A percentile compares a stretch with the other conserved stretches of the same genome.
Conservation (phyloP, 2,888 invertebrate genomes). For the Pycnomerus fuliginosus region DNA sequence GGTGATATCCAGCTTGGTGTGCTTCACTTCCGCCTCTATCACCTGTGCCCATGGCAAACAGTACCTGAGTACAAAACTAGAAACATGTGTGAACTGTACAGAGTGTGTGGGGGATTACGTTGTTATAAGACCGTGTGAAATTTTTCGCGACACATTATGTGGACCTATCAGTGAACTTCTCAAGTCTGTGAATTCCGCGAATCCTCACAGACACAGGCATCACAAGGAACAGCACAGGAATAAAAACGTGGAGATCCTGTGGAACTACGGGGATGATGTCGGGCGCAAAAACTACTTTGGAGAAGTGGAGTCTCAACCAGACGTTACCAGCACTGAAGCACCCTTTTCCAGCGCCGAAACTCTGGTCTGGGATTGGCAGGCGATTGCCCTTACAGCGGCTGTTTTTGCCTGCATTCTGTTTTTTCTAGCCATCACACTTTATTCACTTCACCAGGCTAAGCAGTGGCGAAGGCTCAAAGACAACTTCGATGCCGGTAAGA, state of each 20-base stretch:
- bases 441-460: slow-evolving; percentile 74
- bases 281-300: slow-evolving; percentile 16
- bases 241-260: slow-evolving; percentile 27
- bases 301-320: slow-evolving; percentile 34
- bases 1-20: slow-evolving; percentile 32
- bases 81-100: slow-evolving; percentile 70
- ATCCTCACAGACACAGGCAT: slow-evolving; percentile 26
- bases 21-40: slow-evolving; percentile 37
- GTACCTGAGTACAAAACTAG: slow-evolving; percentile 69
- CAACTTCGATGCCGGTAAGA: slow-evolving; percentile 74
- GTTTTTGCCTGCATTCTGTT: slow-evolving; percentile 76
- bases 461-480: slow-evolving; percentile 79
- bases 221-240: slow-evolving; percentile 37
- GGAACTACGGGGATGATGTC: slow-evolving; percentile 31
- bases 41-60: slow-evolving; percentile 57
- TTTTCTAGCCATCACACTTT: slow-evolving; percentile 74
- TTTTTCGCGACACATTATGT: slow-evolving; percentile 74
- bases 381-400: slow-evolving; percentile 69
- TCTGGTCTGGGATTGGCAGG: slow-evolving; percentile 72
- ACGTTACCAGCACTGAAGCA: slow-evolving; percentile 48
- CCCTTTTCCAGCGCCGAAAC: slow-evolving; percentile 54
- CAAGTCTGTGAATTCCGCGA: slow-evolving; percentile 12
- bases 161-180: slow-evolving; percentile 63
- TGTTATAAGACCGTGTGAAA: slow-evolving; percentile 71
- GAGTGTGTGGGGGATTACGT: slow-evolving; percentile 64